A percentile compares a stretch with the other conserved stretches of the same genome.
These are phyloP conservation scores for Strigops habroptila DNA, from an alignment of 2,113 vertebrate genomes.

Conservation along the genomic window DNA sequence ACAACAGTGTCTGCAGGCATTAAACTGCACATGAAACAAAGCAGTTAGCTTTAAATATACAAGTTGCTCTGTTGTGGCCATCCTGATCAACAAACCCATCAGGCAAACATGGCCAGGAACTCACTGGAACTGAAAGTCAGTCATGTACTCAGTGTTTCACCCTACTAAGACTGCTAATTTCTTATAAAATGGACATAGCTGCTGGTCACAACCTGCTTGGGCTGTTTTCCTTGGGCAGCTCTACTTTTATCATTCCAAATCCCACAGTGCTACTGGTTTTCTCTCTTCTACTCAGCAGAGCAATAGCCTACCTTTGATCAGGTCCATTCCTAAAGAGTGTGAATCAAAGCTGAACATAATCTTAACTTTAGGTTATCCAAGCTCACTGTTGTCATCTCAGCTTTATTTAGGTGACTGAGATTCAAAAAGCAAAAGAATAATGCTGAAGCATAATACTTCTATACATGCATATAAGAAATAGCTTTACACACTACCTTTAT, in stretches of 20 bases:
- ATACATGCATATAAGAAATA: not conserved
- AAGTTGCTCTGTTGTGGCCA: not conserved
- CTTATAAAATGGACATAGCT: not conserved
- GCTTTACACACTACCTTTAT: not conserved
- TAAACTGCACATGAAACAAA: not conserved
- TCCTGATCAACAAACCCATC: not conserved
- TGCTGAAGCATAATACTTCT: not conserved
- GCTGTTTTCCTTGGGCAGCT: not conserved
- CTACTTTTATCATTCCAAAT: not conserved
- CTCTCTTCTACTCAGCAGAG: not conserved
- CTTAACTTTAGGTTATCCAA: not conserved
- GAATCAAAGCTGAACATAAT: not conserved
- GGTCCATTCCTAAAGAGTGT: not conserved
- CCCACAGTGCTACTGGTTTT: not conserved
- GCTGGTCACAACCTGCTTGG: not conserved
- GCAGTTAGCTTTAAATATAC: not conserved
- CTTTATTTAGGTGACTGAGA: not conserved
- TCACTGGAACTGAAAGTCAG: not conserved
- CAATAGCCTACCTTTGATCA: not conserved
- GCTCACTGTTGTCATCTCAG: not conserved
- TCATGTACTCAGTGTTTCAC: not conserved
- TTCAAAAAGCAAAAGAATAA: not conserved
- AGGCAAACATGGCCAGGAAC: not conserved
- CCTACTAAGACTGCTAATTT: not conserved
- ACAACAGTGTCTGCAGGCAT: not conserved